Base-by-base conservation (phyloP, 2,113 vertebrate genomes). In the Alligator mississippiensis region DNA sequence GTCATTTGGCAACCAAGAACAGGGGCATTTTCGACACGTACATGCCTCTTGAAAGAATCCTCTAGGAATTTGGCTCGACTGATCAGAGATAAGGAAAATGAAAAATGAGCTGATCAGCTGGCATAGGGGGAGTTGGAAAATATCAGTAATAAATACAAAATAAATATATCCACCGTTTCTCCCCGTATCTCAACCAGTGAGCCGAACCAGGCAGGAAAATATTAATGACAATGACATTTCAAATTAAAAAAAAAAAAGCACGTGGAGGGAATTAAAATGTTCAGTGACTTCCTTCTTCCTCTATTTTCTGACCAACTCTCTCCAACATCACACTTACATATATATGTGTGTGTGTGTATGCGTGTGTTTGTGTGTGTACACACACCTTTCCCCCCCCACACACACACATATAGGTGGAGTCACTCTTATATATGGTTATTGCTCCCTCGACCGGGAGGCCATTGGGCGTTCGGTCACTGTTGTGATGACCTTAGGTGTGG, bases 281-380 rank as follows among this genome's bases (percentile, higher is more conserved):
- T 25, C 0, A 0, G 47, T 1, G 0, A 4, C 54, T 78, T 5
- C 76, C 19, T 80, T n/a, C 28, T 34, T 11, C 9, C 1, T 10
- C 47, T 9, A 2, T 58, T 27, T 80, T 25, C 3, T 81, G 60
- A 77, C 25, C 28, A 59, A 58, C 11, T 57, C 25, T 5, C 27
- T 7, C 47, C 57, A 30, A 4, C 70, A 72, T 24, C 19, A 72
- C 34, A 9, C 47, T 47, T 47, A 47, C 47, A 47, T 47, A 8
- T 9, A 47, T 9, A 9, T 47, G 47, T 47, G 47, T 47, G 47
- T 38, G 38, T 38, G 38, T 47, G n/a, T n/a, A n/a, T n/a, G n/a
- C n/a, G 47, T 47, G 47, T 47, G 47, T 38, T 4, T 38, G 38
- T 47, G 47, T 47, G 47, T 47, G 47, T 47, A 47, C 47, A 47